Base-by-base conservation (phyloP, 2,888 invertebrate genomes). In the Chaetogeoica ovagalla region DNA sequence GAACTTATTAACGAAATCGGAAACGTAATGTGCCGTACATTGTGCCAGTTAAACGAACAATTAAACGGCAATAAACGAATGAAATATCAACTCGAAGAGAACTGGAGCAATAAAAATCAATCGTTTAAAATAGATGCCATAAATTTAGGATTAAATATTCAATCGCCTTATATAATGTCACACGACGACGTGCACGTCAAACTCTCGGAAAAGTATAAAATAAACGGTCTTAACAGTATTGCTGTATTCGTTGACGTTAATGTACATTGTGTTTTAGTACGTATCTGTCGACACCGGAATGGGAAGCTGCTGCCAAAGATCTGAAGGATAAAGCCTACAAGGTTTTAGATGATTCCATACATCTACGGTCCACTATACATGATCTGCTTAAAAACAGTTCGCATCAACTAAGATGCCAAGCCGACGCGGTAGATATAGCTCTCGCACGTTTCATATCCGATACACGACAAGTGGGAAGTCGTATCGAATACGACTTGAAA, bases 61-160 rank as follows among this genome's bases (percentile, higher is more conserved):
- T 87, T 93, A 85, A 85, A 89, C 48, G 90, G 93, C 84, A 91
- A 94, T 85, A 92, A 93, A 84, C 91, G 93, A 21, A 92, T 93
- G 0, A 95, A 96, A 85, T 90, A 92, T 83, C 90, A 91, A 65
- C 88, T 96, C 82, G 96, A 97, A 87, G 92, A 91, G 85, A 96
- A 96, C 86, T 96, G 95, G 95, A 95, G 95, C 84, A 95, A 96
- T 85, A 97, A 97, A 87, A 89, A 90, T 81, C 91, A 93, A 85
- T 90, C 95, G 0, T 91, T 93, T 84, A 90, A 92, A 83, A 91
- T 94, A 6, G 96, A 96, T 84, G 87, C 91, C 0, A 86, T 87
- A 0, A 93, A 92, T 85, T 88, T 91, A 63, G 89, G 90, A 15
- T 87, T 96, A 9, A 91, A 90, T 82, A 91, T 93, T 71, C 89